Base-by-base conservation (phyloP, 2,888 invertebrate genomes). In the Pristionchus maxplancki region DNA sequence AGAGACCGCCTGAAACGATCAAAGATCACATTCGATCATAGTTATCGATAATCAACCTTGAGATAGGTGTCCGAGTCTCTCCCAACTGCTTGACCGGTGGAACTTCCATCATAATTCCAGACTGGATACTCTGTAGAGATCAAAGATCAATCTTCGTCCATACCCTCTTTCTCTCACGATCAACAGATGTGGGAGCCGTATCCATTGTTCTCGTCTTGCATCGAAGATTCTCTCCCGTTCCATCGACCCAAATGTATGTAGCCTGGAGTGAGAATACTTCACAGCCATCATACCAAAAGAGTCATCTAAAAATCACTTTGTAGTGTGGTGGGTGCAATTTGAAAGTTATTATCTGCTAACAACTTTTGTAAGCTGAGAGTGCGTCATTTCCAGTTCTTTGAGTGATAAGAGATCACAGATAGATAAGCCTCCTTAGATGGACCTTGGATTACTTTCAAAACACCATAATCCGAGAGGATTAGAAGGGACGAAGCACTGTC, bases 61-160 rank as follows among this genome's bases (percentile, higher is more conserved):
- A 95, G 92, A 91, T 95, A 95, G 90, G 95, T 94, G 92, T 95
- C 95, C 0, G 95, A 95, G 91, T 95, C 95, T 15, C 90, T 71
- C 48, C 93, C 93, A 34, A 89, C 88, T 1, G 93, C 93, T 95
- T 98, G 98, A 88, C 97, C 97, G 0, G 97, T 97, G 0, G 98
- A 98, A 95, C 97, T 97, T 90, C 98, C 98, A 95, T 98, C 98
- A 95, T 97, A 98, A 94, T 98, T 98, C 98, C 98, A 98, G 88
- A 97, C 95, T 1, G 98, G 98, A 89, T 98, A 95, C n/a, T 91
- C 92, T 62, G 88, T 40, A 83, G 9, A 86, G 58, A 37, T 64
- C 40, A 85, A 44, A 85, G 40, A 85, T 85, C 62, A 85, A 64
- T 64, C 17, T 13, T n/a, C 40, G 28, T 50, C 20, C 34, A 1